A percentile compares a stretch with the other conserved stretches of the same genome.
These are phyloP conservation scores for Oryzaephilus surinamensis DNA, from an alignment of 1,140 invertebrate species.

Conservation along the genomic window DNA sequence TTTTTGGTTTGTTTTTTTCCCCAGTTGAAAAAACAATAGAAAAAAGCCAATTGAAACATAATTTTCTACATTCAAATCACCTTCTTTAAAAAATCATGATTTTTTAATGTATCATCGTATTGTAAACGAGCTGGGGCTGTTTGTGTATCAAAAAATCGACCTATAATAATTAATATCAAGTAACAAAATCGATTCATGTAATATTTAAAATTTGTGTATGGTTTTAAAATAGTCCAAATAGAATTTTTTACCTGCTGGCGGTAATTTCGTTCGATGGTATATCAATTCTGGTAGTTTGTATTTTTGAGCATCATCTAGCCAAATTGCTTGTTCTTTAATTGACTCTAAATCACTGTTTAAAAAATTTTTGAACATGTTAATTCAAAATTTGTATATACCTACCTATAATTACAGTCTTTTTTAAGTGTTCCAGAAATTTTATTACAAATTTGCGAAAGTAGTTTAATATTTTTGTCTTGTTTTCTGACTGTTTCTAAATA, in stretches of 20 bases:
- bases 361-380: conserved; percentile 3
- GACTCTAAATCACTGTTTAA: conserved; percentile 50
- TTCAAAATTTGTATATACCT: conserved; percentile 10
- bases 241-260: conserved; percentile 48
- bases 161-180: no score
- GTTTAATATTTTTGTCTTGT: conserved; percentile 61
- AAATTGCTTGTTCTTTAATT: conserved; percentile 58
- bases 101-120: conserved; percentile 13
- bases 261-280: conserved; percentile 54
- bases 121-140: conserved; percentile 39
- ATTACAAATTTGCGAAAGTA: conserved; percentile 58
- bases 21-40: background rate
- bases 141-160: conserved; percentile 32
- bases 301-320: conserved; percentile 64
- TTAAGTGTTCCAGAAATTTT: conserved; percentile 61
- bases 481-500: conserved; percentile 75
- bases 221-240: no score
- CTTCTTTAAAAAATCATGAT: conserved; percentile 14
- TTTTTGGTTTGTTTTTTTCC: background rate
- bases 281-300: conserved; percentile 63
- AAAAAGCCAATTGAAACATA: conserved; percentile 4
- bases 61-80: conserved; percentile 7
- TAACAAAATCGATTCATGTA: no score
- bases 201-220: no score
- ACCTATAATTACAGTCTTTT: conserved; percentile 66